Base-by-base conservation (phyloP, 2,888 invertebrate genomes). In the Dexiosoma caninum region DNA sequence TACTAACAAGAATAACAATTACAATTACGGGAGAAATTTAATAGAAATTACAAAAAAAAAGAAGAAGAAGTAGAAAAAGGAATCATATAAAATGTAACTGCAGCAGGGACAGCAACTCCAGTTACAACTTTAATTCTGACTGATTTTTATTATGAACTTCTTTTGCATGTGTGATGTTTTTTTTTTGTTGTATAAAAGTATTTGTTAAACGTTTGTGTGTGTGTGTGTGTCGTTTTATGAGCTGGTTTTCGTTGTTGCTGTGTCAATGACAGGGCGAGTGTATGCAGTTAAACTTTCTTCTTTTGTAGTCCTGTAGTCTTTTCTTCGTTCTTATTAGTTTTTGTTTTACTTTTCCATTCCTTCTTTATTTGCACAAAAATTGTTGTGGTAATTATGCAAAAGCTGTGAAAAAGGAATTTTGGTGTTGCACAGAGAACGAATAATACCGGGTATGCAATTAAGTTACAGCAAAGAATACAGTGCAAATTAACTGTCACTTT, bases 351-450 rank as follows among this genome's bases (percentile, higher is more conserved):
- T 53, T 64, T 60, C 19, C n/a, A 64, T 70, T 40, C 30, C 27
- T 32, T 59, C 30, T 62, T 51, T 69, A 46, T 77, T 77, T 69
- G 51, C 57, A 59, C 37, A 77, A 74, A 81, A 69, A 74, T 77
- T 74, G 72, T 81, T 81, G 69, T 77, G 81, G 77, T 77, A 81
- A 77, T 81, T 81, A 74, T 77, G 72, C 72, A 77, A 69, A 77
- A 32, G 14, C 27, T 37, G 49, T 16, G 30, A 30, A 21, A 16
- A 23, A 21, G 14, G 19, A 2, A 2, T 44, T 10, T 1, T 70
- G 57, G 77, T 78, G 77, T 66, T 57, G 57, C 32, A 21, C 0
- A 21, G 16, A 35, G 14, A 57, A 40, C 40, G 55, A 70, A 8
- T 67, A 10, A 35, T n/a, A n/a, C n/a, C n/a, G n/a, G n/a, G n/a